These are phyloP conservation scores for Tenthredo amoena DNA, from an alignment of 2,888 invertebrate species.

Conservation along the genomic window DNA sequence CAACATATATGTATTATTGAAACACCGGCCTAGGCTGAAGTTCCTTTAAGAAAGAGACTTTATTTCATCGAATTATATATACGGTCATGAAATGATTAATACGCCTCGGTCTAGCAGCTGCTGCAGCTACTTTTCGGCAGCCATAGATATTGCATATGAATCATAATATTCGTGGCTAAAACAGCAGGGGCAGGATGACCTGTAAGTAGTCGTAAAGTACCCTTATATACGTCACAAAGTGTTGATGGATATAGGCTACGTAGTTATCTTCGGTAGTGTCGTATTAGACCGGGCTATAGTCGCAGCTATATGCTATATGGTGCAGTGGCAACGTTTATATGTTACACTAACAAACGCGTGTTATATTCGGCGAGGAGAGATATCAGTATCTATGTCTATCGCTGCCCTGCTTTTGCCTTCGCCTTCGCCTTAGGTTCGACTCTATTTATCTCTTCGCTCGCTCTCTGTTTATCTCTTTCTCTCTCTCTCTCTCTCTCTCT, in stretches of 20 bases:
- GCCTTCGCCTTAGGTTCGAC: not conserved
- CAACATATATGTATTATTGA: not conserved
- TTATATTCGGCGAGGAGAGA: not conserved
- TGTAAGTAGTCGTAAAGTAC: not conserved
- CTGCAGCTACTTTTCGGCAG: not conserved
- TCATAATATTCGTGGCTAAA: not conserved
- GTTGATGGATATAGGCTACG: constrained; percentile 2
- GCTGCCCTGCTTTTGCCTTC: not conserved
- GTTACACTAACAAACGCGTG: not conserved
- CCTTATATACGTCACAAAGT: not conserved
- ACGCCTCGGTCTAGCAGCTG: not conserved
- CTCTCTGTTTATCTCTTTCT: too few relatives aligned
- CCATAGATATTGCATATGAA: constrained; percentile 20
- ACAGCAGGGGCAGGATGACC: not conserved
- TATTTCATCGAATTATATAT: not conserved
- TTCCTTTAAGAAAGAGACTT: not conserved
- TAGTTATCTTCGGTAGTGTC: not conserved
- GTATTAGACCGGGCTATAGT: too few relatives aligned
- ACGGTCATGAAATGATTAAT: not conserved
- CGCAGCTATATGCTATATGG: not conserved
- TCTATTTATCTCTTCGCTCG: not conserved
- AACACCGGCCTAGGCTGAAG: not conserved
- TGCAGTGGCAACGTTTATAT: not conserved
- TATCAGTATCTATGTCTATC: not conserved
- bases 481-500: not conserved